These are phyloP conservation scores for Cryptosula pallasiana DNA, from an alignment of 2,888 invertebrate genomes.

Conservation along the genomic window DNA sequence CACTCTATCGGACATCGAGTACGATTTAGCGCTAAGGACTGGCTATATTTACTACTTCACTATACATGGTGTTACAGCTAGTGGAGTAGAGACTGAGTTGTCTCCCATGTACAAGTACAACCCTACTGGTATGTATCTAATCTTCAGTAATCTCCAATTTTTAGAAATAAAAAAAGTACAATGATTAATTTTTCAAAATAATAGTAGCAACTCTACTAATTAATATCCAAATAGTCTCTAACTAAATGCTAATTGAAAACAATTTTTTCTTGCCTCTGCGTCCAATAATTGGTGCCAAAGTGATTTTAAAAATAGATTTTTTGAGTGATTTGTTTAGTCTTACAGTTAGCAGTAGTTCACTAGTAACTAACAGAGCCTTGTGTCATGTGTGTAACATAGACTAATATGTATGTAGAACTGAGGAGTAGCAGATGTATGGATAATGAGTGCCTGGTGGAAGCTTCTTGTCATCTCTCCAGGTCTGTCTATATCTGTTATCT, in stretches of 20 bases:
- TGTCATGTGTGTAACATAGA: too few relatives aligned
- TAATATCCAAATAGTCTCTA: too few relatives aligned
- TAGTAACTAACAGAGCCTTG: too few relatives aligned
- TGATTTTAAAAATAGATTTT: neutral
- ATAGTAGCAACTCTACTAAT: too few relatives aligned
- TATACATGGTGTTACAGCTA: neutral
- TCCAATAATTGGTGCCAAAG: neutral
- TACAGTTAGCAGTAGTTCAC: neutral
- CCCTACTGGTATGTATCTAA: neutral
- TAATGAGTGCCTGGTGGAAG: neutral
- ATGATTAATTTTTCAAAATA: too few relatives aligned
- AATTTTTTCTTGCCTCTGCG: too few relatives aligned
- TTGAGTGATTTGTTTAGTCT: neutral
- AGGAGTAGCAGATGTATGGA: neutral
- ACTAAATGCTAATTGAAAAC: too few relatives aligned
- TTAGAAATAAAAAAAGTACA: too few relatives aligned
- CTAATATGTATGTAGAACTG: neutral
- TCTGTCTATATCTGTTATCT: neutral
- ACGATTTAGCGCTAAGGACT: neutral
- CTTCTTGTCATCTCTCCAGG: neutral
- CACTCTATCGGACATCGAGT: neutral
- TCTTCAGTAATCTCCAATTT: too few relatives aligned
- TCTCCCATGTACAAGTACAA: slow-evolving; percentile 12
- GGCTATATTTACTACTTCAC: neutral
- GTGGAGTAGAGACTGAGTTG: neutral